Evolutionary conservation across 2,797 vertebrate species (phyloP).

Genomic region (Alcedo quadribrachys): DNA sequence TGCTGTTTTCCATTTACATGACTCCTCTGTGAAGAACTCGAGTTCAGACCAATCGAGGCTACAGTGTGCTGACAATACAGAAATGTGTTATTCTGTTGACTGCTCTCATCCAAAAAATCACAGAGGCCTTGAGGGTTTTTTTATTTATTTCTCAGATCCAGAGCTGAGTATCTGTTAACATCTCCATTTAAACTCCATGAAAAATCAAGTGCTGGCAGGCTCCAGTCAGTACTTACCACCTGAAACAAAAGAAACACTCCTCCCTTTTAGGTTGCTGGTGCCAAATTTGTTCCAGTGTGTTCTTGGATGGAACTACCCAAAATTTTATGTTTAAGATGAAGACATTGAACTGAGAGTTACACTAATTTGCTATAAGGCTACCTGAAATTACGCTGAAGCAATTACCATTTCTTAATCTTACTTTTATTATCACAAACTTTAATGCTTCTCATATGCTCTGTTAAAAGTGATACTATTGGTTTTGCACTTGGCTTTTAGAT

Average conservation of each 20-base stretch:
- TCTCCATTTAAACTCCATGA: constrained; percentile 55
- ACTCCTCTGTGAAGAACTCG: not conserved
- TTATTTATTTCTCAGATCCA: constrained; percentile 17
- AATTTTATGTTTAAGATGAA: not conserved
- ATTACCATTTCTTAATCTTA: constrained; percentile 7
- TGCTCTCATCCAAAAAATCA: constrained; percentile 49
- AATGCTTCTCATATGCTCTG: not conserved
- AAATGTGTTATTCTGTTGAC: constrained; percentile 24
- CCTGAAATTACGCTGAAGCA: not conserved
- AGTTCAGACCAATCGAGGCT: not conserved
- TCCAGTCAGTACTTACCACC: not conserved
- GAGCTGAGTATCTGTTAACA: constrained; percentile 21
- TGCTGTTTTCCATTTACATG: not conserved
- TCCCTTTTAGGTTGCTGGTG: not conserved
- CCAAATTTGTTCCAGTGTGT: not conserved
- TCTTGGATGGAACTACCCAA: not conserved
- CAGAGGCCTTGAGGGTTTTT: constrained; percentile 27
- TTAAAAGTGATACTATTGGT: not conserved
- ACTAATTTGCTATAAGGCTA: not conserved
- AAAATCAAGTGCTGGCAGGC: constrained; percentile 37
- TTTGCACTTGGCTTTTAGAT: not conserved
- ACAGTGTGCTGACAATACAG: not conserved
- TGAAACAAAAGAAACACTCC: not conserved
- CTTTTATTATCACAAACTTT: not conserved
- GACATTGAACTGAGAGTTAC: not conserved